phyloP scores from a whole-genome alignment of 1,140 invertebrate genomes.

The Brachionus angularis region DNA sequence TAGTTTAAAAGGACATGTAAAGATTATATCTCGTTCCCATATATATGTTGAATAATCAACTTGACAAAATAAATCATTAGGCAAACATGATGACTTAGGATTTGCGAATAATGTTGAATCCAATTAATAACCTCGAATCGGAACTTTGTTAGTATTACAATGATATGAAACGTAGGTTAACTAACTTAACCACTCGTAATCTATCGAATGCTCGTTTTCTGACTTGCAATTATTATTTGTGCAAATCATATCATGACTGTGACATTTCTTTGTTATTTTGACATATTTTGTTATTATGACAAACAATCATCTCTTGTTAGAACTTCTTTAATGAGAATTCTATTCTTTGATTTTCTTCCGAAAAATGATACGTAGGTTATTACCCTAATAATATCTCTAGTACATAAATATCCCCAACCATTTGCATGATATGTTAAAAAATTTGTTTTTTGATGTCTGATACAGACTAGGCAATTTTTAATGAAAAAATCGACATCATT shows the following conservation, averaged over 20 bases:
- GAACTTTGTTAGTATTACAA: constrained; percentile 8
- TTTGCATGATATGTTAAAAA: too few relatives aligned
- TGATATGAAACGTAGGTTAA: neutral
- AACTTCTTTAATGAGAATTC: neutral
- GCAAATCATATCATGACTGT: constrained; percentile 14
- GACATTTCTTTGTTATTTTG: constrained; percentile 31
- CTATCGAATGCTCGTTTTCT: constrained; percentile 5
- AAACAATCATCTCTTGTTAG: constrained; percentile 24
- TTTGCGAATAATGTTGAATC: neutral
- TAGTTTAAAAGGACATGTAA: constrained; percentile 10
- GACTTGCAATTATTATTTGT: neutral
- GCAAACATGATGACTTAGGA: neutral
- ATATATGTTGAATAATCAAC: constrained; percentile 16
- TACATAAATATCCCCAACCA: constrained; percentile 13
- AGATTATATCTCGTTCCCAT: constrained; percentile 16
- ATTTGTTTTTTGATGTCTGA: too few relatives aligned
- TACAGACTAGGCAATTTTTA: too few relatives aligned
- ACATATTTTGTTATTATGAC: too few relatives aligned
- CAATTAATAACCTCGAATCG: neutral
- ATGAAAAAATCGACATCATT: too few relatives aligned
- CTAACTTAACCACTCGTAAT: neutral
- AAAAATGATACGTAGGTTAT: constrained; percentile 23
- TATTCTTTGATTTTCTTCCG: constrained; percentile 18
- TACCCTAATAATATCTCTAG: neutral
- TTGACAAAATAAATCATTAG: constrained; percentile 17